Conservation (phyloP, 2,888 invertebrate genomes). For the Bembecia ichneumoniformis region DNA sequence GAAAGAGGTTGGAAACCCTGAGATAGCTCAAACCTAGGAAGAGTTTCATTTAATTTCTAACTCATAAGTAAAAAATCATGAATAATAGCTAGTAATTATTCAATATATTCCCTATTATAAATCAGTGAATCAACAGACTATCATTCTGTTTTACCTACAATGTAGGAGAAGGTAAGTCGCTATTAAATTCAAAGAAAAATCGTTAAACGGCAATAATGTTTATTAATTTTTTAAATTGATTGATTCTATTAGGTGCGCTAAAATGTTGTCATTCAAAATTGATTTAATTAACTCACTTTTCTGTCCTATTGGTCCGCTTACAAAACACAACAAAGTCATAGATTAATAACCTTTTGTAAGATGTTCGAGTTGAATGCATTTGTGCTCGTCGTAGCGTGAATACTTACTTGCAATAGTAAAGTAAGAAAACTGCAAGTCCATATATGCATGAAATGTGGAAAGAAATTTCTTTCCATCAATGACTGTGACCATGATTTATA, state of each 20-base stretch:
- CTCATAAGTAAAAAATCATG: too few species aligned
- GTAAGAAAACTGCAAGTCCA: constrained; percentile 5
- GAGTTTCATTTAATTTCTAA: too few species aligned
- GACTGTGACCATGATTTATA: neutral
- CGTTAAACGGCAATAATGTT: too few species aligned
- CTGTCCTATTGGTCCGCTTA: neutral
- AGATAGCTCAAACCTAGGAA: too few species aligned
- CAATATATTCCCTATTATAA: too few species aligned
- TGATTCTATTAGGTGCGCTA: neutral
- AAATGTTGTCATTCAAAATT: neutral
- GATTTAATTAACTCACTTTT: neutral
- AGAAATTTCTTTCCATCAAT: neutral
- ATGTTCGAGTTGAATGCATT: neutral
- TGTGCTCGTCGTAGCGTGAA: neutral
- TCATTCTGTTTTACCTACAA: too few species aligned
- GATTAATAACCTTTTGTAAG: constrained; percentile 16
- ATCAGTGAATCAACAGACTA: too few species aligned
- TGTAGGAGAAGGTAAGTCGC: too few species aligned
- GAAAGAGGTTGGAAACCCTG: too few species aligned
- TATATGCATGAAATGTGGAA: neutral
- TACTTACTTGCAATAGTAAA: neutral
- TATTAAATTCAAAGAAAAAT: too few species aligned
- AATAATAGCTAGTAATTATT: too few species aligned
- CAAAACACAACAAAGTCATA: constrained; percentile 2
- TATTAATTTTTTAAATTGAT: too few species aligned